Conservation (phyloP, 1,140 invertebrate genomes). For the Bombus waltoni region DNA sequence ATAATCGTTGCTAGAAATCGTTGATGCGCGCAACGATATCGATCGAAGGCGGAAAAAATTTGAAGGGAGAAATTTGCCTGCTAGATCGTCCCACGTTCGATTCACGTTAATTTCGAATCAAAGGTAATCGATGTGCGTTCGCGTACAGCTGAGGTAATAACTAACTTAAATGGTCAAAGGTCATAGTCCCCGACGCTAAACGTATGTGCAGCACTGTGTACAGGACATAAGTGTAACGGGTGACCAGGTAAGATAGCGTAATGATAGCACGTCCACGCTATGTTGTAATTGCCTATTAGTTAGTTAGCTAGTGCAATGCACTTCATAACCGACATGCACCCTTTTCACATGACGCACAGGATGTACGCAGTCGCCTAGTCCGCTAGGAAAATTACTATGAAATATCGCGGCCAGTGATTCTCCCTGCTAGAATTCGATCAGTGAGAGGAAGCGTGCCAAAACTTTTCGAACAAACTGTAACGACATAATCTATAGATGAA, state of each 20-base stretch:
- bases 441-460: constrained; percentile 12
- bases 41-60: too few relatives aligned
- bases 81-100: not conserved
- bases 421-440: not conserved
- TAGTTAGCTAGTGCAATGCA: constrained; percentile 38
- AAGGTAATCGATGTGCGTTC: not conserved
- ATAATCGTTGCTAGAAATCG: not conserved
- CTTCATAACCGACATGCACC: constrained; percentile 51
- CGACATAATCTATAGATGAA: not conserved
- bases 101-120: not conserved
- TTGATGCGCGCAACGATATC: not conserved
- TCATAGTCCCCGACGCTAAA: not conserved
- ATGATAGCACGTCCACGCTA: constrained; percentile 18
- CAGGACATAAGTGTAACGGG: not conserved
- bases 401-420: constrained; percentile 33
- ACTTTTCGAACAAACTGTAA: not conserved
- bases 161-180: constrained; percentile 18
- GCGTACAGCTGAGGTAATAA: not conserved
- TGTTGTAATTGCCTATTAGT: constrained; percentile 61
- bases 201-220: not conserved
- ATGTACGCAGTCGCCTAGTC: constrained; percentile 18
- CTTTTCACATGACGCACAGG: constrained; percentile 52
- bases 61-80: not conserved
- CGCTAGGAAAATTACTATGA: constrained; percentile 59
- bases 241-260: constrained; percentile 15